phyloP scores from a whole-genome alignment of 2,888 invertebrate species.

The Melanchra persicariae region DNA sequence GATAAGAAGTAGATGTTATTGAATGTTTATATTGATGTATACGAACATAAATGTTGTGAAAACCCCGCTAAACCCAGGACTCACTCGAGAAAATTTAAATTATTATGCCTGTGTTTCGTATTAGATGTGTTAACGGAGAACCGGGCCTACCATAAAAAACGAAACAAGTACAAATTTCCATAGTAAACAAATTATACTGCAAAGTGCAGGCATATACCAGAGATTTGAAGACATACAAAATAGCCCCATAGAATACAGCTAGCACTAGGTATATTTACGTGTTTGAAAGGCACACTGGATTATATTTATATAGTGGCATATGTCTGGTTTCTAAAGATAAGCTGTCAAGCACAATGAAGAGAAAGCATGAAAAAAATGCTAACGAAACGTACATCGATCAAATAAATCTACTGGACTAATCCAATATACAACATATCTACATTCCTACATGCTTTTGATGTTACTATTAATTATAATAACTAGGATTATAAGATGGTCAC shows the following conservation, averaged over 20 bases:
- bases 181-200: slow-evolving; percentile 5
- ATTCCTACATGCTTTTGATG: slow-evolving; percentile 40
- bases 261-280: slow-evolving; percentile 3
- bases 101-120: slow-evolving; percentile 20
- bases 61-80: slow-evolving; percentile 6
- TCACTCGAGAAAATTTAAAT: background rate
- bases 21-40: slow-evolving; percentile 19
- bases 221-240: slow-evolving; percentile 13
- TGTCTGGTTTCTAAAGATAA: slow-evolving; percentile 7
- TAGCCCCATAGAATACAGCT: slow-evolving; percentile 34
- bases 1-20: slow-evolving; percentile 18
- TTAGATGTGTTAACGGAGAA: slow-evolving; percentile 49
- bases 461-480: slow-evolving; percentile 31
- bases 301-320: slow-evolving; percentile 20
- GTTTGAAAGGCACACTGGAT: slow-evolving; percentile 14
- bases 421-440: slow-evolving; percentile 3
- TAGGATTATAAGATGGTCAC: slow-evolving; percentile 11
- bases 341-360: background rate
- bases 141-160: slow-evolving; percentile 23
- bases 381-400: slow-evolving; percentile 16
- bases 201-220: slow-evolving; percentile 2
- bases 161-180: slow-evolving; percentile 45
- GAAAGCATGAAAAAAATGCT: background rate
- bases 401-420: background rate
- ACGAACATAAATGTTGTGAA: slow-evolving; percentile 20